Conservation (phyloP, 2,888 invertebrate species). For the Willowsia nigromaculata region DNA sequence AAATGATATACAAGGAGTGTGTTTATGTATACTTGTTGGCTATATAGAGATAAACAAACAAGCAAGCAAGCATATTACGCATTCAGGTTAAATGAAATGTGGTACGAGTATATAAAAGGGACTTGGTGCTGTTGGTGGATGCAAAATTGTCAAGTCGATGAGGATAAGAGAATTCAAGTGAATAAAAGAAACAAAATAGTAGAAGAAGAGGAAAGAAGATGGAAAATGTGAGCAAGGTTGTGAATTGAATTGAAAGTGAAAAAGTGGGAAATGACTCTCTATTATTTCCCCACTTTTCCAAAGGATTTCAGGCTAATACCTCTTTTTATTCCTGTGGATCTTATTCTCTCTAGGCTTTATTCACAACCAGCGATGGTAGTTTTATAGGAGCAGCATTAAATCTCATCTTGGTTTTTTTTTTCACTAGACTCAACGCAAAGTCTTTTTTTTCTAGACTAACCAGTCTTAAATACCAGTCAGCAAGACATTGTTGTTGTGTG, state of each 20-base stretch:
- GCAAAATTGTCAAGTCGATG: not conserved
- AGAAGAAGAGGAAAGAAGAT: constrained; percentile 23
- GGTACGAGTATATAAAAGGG: not conserved
- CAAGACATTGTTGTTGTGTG: constrained; percentile 21
- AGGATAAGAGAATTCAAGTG: constrained; percentile 19
- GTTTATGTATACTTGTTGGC: not conserved
- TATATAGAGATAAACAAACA: not conserved
- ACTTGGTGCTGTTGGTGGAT: not conserved
- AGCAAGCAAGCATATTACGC: not conserved
- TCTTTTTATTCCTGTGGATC: constrained; percentile 68
- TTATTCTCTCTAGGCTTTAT: not conserved
- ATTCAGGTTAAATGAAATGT: no score
- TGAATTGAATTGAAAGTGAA: constrained; percentile 67
- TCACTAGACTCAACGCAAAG: constrained; percentile 11
- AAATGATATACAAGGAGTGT: not conserved
- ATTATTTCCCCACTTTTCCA: constrained; percentile 73
- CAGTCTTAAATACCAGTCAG: constrained; percentile 51
- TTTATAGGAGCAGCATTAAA: constrained; percentile 44
- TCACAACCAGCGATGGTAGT: constrained; percentile 7
- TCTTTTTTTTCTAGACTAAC: constrained; percentile 49
- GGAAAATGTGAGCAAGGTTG: constrained; percentile 59
- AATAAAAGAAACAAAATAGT: constrained; percentile 10
- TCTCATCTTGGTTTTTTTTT: constrained; percentile 61
- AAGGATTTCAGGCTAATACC: constrained; percentile 69
- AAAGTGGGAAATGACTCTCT: constrained; percentile 71